A percentile compares a stretch with the other conserved stretches of the same genome.
These are phyloP conservation scores for Chelmon rostratus DNA, from an alignment of 2,797 vertebrate species.

Conservation along the genomic window DNA sequence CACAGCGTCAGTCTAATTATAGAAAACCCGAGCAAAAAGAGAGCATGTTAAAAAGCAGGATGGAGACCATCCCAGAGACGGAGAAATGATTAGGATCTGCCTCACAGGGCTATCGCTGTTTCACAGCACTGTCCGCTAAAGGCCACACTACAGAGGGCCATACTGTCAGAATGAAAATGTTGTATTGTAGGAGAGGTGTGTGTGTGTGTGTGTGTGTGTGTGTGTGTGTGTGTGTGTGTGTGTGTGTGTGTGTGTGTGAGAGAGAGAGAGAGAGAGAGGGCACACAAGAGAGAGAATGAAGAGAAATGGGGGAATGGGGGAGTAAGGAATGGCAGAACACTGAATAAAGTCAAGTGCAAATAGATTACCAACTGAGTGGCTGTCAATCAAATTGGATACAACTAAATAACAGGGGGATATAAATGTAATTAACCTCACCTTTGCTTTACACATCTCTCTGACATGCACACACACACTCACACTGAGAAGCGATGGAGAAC, in stretches of 20 bases:
- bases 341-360: conserved; percentile 66
- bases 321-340: conserved; percentile 31
- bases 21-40: conserved; percentile 47
- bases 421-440: conserved; percentile 39
- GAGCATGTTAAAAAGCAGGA: conserved; percentile 29
- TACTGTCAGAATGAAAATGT: conserved; percentile 65
- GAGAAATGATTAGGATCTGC: conserved; percentile 42
- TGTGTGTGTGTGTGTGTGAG: not conserved
- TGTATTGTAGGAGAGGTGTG: conserved; percentile 32
- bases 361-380: conserved; percentile 45
- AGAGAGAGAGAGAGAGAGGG: not conserved
- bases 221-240: not conserved
- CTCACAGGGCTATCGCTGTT: conserved; percentile 38
- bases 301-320: not conserved
- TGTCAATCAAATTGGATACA: conserved; percentile 52
- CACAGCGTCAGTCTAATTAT: conserved; percentile 48
- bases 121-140: conserved; percentile 56
- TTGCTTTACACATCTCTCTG: conserved; percentile 4
- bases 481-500: not conserved
- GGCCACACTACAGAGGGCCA: conserved; percentile 48
- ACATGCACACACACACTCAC: conserved; percentile 9
- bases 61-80: conserved; percentile 26
- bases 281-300: conserved; percentile 1
- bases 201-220: conserved; percentile 30
- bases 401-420: conserved; percentile 39